Base-by-base conservation (phyloP, 2,888 invertebrate genomes). In the Cheilosia vernalis region DNA sequence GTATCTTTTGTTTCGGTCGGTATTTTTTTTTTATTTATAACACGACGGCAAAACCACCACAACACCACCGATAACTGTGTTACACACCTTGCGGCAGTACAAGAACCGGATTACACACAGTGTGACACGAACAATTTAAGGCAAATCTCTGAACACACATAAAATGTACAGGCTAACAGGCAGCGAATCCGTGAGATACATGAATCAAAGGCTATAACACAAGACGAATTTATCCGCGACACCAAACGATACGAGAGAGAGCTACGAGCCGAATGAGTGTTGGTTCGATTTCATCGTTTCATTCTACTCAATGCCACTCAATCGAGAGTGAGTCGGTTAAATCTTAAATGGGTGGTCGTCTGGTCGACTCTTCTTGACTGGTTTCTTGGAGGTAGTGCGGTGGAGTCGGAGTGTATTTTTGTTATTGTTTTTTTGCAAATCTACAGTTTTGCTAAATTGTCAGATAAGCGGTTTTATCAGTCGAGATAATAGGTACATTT, bases 51-150 rank as follows among this genome's bases (percentile, higher is more conserved):
- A 60, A 72, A 44, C 44, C 73, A 84, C 73, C 69, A 84, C 73
- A 63, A 51, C 51, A 79, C 40, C 69, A 70, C 33, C 76, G 74
- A 81, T 81, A 77, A 81, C 81, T 77, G 85, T 85, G 85, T 77
- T 77, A 85, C 80, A 85, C 85, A 85, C 85, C 79, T 85, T 85
- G 85, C 81, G 81, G 77, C 85, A 67, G 76, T 63, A 80, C 77
- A 63, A 85, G 70, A 85, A 85, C 81, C 85, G 85, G 85, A 85
- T 85, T 85, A 72, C 76, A 67, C n/a, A 60, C 42, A 60, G 51
- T 21, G 58, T 47, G 47, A 78, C 69, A 78, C 67, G 63, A 84
- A 70, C 74, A 60, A 84, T 84, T 84, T 70, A 60, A 74, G 53
- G 67, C 64, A 74, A 79, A 74, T 79, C 79, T 84, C 69, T 70